Base-by-base conservation (phyloP, 2,888 invertebrate species). In the Diachrysia chrysitis region DNA sequence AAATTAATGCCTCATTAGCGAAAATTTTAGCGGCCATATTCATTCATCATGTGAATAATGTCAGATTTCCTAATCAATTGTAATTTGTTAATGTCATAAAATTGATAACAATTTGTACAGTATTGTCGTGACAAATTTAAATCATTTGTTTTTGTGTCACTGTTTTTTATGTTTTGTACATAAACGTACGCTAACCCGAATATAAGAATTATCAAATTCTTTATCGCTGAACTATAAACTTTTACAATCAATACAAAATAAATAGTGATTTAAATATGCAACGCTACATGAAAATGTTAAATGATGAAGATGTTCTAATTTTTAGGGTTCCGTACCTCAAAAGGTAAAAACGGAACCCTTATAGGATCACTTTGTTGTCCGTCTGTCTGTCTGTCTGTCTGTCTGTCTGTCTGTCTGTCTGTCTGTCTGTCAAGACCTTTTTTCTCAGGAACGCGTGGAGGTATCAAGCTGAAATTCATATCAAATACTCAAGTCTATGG, bases 161-260 rank as follows among this genome's bases (percentile, higher is more conserved):
- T n/a, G 42, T 42, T 42, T 42, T 37, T 42, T n/a, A n/a, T 42
- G n/a, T 7, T 16, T 6, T 42, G n/a, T n/a, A 37, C 37, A 37
- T 16, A 37, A 42, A 42, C 42, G 42, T 42, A 42, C 42, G n/a
- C 42, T 42, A 42, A 42, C 42, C 42, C 42, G 42, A 42, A 51
- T 51, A 10, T 5, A 1, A 3, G 48, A 21, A 25, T 53, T 75
- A 72, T 75, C 71, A 48, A 42, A 19, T 25, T 37, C 37, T 56
- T 67, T 76, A 76, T 76, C 76, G 9, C 5, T 66, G 64, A 69
- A 54, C 76, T 73, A 62, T 76, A 57, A 70, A 63, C 66, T 69
- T 55, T 16, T 46, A 21, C 48, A 37, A 55, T 56, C 61, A 51
- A 48, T 63, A 68, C 61, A 67, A 61, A 76, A 23, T 37, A 7